These are phyloP conservation scores for Trinectes maculatus DNA, from an alignment of 2,113 vertebrate genomes.

Conservation along the genomic window DNA sequence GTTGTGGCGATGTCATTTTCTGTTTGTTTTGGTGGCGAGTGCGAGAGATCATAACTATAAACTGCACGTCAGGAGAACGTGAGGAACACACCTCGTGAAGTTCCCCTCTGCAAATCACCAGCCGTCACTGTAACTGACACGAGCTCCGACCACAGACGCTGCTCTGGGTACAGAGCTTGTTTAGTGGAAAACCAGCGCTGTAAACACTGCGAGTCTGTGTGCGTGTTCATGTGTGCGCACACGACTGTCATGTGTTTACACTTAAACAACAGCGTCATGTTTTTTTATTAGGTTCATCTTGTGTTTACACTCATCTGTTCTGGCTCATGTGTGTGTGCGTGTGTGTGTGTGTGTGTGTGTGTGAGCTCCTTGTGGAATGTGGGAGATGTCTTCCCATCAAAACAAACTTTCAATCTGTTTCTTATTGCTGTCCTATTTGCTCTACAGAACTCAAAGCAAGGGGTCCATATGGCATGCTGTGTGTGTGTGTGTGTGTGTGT, in stretches of 20 bases:
- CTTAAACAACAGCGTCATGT: constrained; percentile 41
- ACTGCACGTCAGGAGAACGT: no score
- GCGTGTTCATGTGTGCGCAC: constrained; percentile 5
- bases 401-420: constrained; percentile 77
- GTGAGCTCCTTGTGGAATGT: constrained; percentile 56
- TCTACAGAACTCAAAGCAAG: constrained; percentile 53
- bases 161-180: neutral
- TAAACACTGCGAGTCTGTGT: neutral
- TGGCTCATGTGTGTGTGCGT: constrained; percentile 9
- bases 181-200: neutral
- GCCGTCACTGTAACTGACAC: no score
- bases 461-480: constrained; percentile 59
- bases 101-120: no score
- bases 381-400: constrained; percentile 61
- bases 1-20: no score
- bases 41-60: no score
- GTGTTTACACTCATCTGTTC: constrained; percentile 54
- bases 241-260: constrained; percentile 35
- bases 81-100: no score
- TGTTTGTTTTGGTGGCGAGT: no score
- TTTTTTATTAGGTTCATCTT: constrained; percentile 58
- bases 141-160: constrained; percentile 10
- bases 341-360: constrained; percentile 19
- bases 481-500: constrained; percentile 26
- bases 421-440: constrained; percentile 66